phyloP scores from a whole-genome alignment of 2,888 invertebrate genomes.

The Tuberolachnus salignus region DNA sequence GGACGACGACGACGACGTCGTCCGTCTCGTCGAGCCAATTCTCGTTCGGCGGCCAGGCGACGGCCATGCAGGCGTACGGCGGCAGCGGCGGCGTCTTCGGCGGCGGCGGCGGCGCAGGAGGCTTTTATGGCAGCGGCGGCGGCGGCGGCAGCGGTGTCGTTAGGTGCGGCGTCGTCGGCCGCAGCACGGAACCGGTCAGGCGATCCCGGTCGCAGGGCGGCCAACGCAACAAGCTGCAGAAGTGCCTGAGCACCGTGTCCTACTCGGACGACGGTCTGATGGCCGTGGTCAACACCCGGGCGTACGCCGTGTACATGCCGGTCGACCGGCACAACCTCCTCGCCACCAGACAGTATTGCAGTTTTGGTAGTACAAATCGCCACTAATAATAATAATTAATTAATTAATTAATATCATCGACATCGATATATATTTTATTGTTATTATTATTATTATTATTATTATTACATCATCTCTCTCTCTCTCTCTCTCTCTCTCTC shows the following conservation, averaged over 20 bases:
- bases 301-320: conserved; percentile 62
- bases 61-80: conserved; percentile 44
- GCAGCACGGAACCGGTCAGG: conserved; percentile 70
- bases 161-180: conserved; percentile 30
- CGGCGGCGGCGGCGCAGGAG: conserved; percentile 58
- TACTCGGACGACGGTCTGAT: conserved; percentile 72
- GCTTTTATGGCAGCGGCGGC: conserved; percentile 62
- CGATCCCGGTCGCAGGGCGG: conserved; percentile 95
- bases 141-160: conserved; percentile 59
- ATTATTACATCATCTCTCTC: not conserved
- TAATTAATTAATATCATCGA: not conserved
- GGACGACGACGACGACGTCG: too few relatives aligned
- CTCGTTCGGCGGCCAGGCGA: conserved; percentile 38
- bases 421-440: not conserved
- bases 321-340: conserved; percentile 68
- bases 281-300: conserved; percentile 62
- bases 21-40: conserved; percentile 46
- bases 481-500: not conserved
- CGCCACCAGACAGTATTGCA: conserved; percentile 90
- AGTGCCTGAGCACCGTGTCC: conserved; percentile 87
- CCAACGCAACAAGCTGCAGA: conserved; percentile 79
- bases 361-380: conserved; percentile 83
- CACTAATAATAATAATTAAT: conserved; percentile 37
- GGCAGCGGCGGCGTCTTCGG: not conserved
- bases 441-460: not conserved